Evolutionary conservation across 2,888 invertebrate genomes (phyloP).

Genomic region (Tipula helvola): DNA sequence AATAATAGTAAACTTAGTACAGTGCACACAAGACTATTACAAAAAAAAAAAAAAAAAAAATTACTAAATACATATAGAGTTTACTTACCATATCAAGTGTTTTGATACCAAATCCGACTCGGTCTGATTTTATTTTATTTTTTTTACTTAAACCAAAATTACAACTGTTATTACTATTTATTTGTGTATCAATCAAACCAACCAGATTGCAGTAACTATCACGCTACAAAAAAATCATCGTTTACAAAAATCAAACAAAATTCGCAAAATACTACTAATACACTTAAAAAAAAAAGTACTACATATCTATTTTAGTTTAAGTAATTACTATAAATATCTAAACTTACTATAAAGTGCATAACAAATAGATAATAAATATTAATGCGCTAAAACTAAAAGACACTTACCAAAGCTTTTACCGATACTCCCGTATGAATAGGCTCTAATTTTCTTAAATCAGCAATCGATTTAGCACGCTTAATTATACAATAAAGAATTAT

Average conservation of each 20-base stretch:
- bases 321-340: not conserved
- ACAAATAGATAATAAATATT: not conserved
- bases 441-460: constrained; percentile 18
- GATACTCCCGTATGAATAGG: constrained; percentile 39
- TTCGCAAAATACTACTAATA: not conserved
- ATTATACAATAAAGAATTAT: not conserved
- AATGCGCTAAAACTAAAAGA: not conserved
- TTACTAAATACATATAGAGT: not conserved
- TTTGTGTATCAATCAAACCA: constrained; percentile 19
- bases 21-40: not conserved
- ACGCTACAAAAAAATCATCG: constrained; percentile 21
- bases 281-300: too few relatives aligned
- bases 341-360: not conserved
- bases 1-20: constrained; percentile 4
- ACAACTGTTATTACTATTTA: not conserved
- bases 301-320: not conserved
- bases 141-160: not conserved
- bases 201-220: constrained; percentile 27
- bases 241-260: constrained; percentile 5
- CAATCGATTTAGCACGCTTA: constrained; percentile 21
- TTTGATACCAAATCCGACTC: constrained; percentile 15
- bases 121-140: constrained; percentile 5
- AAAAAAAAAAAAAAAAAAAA: not conserved
- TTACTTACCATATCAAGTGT: constrained; percentile 16
- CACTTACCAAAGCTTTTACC: constrained; percentile 48